A percentile compares a stretch with the other conserved stretches of the same genome.
Conservation (phyloP, 2,113 vertebrate genomes). For the Furnarius figulus region DNA sequence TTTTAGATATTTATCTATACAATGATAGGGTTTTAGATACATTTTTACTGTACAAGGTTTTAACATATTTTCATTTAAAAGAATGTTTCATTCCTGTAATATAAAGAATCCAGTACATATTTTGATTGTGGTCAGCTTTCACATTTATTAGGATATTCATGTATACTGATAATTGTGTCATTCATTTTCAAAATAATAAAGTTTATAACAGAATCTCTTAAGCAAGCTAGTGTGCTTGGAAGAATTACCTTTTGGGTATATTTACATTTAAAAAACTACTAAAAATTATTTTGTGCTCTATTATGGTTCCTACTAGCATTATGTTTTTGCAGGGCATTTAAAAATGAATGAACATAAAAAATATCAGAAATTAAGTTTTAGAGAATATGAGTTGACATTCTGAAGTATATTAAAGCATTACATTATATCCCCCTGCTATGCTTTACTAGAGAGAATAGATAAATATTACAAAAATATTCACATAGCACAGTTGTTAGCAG, state of each 20-base stretch:
- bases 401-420: neutral
- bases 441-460: neutral
- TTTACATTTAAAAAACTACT: neutral
- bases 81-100: neutral
- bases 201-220: neutral
- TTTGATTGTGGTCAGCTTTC: neutral
- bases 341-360: slow-evolving; percentile 10
- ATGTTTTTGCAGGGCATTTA: neutral
- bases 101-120: neutral
- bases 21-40: neutral
- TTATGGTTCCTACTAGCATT: neutral
- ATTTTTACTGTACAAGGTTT: neutral
- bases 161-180: neutral
- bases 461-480: neutral
- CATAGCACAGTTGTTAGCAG: neutral
- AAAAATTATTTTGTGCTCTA: neutral
- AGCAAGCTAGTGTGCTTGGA: neutral
- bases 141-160: neutral
- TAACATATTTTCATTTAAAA: neutral
- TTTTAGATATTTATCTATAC: neutral
- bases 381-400: neutral
- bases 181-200: neutral
- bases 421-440: neutral
- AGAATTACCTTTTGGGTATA: neutral
- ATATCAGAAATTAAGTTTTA: neutral